Conservation (phyloP, 2,113 vertebrate species). For the Pygoscelis antarcticus region DNA sequence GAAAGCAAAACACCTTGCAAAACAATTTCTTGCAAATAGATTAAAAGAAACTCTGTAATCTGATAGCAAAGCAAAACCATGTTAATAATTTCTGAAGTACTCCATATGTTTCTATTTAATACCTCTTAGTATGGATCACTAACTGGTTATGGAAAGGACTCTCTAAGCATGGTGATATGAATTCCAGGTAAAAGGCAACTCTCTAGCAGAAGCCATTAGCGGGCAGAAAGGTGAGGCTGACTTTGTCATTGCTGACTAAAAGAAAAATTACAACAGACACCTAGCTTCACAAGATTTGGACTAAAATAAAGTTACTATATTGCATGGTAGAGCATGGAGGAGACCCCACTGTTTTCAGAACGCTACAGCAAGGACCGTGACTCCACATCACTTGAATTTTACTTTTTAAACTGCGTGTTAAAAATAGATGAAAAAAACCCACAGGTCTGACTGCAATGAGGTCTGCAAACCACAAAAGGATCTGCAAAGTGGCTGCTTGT, state of each 20-base stretch:
- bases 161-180: neutral
- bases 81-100: neutral
- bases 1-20: neutral
- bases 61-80: neutral
- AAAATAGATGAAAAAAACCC: neutral
- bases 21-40: neutral
- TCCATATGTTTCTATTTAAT: neutral
- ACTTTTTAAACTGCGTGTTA: neutral
- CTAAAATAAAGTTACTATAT: neutral
- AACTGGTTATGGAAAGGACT: neutral
- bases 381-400: neutral
- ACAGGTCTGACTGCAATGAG: neutral
- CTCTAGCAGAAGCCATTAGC: neutral
- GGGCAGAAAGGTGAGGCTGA: neutral
- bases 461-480: neutral
- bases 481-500: neutral
- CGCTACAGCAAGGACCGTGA: neutral
- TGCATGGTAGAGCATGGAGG: neutral
- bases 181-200: neutral
- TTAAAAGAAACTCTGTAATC: neutral
- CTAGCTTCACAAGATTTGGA: neutral
- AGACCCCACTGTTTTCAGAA: neutral
- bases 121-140: neutral
- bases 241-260: neutral
- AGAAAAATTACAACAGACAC: neutral